Percentiles rank a stretch among this genome's conserved stretches.
Evolutionary conservation across 2,888 invertebrate genomes (phyloP).

Genomic region (Lasiommata megera): DNA sequence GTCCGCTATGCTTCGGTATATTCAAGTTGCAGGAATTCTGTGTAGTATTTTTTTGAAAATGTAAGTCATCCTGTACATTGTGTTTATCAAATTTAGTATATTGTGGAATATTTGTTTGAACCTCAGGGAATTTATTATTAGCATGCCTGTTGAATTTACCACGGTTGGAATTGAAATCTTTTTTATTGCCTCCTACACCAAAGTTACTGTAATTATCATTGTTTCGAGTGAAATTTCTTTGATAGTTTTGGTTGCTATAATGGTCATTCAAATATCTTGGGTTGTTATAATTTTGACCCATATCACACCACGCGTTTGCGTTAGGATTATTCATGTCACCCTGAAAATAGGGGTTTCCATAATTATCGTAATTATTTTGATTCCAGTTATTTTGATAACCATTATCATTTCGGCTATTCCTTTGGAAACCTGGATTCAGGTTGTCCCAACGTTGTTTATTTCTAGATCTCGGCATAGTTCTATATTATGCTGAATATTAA

Average conservation of each 20-base stretch:
- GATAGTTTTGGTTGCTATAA: background rate
- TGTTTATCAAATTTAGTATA: background rate
- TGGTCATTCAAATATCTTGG: background rate
- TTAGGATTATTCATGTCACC: background rate
- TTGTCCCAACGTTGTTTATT: background rate
- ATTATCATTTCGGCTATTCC: background rate
- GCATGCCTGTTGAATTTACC: background rate
- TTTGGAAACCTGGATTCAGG: background rate
- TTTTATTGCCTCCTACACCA: background rate
- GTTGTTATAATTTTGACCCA: background rate
- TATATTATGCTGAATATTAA: too few relatives aligned
- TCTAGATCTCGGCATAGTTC: background rate
- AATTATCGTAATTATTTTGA: background rate
- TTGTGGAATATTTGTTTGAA: background rate
- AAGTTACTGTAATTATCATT: background rate
- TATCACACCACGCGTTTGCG: too few relatives aligned
- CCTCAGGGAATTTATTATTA: background rate
- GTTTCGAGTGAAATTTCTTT: background rate
- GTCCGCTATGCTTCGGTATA: too few relatives aligned
- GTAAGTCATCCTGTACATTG: background rate
- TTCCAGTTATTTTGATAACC: background rate
- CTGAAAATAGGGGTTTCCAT: background rate
- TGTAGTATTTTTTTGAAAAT: background rate
- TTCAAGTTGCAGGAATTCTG: background rate
- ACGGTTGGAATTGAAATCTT: background rate